phyloP scores from a whole-genome alignment of 2,797 vertebrate genomes.

The Helicolenus hilgendorfi region DNA sequence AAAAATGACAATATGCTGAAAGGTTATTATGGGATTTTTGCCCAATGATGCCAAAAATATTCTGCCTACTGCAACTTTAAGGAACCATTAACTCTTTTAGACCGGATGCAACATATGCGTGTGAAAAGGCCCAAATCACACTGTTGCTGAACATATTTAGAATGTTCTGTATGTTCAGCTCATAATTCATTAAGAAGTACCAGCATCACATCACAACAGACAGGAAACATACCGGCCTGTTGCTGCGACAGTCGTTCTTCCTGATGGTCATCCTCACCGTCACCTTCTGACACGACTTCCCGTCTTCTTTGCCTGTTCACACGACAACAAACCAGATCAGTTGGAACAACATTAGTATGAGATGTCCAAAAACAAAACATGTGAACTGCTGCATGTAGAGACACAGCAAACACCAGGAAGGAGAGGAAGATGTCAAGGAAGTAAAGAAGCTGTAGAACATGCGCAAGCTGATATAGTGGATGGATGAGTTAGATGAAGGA shows the following conservation, averaged over 20 bases:
- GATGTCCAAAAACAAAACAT: background rate
- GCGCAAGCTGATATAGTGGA: slow-evolving; percentile 26
- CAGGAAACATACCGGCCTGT: slow-evolving; percentile 92
- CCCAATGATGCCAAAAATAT: too few species aligned
- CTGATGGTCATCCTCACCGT: slow-evolving; percentile 99
- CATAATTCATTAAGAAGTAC: background rate
- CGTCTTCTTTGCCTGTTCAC: slow-evolving; percentile 96
- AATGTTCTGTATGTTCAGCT: background rate
- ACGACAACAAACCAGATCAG: slow-evolving; percentile 27
- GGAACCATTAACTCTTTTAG: too few species aligned
- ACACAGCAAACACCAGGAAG: background rate
- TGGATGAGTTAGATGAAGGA: background rate
- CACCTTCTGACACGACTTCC: slow-evolving; percentile 98
- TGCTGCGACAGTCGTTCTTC: slow-evolving; percentile 98
- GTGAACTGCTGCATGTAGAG: background rate
- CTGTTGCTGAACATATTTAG: background rate
- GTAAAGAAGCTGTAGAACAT: slow-evolving; percentile 19
- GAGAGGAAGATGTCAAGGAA: background rate
- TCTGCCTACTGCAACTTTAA: too few species aligned
- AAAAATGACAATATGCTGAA: too few species aligned
- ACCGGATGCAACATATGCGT: too few species aligned
- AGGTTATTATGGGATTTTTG: too few species aligned
- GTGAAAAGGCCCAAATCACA: too few species aligned
- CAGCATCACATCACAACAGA: background rate
- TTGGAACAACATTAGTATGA: background rate